Percentiles rank a stretch among this genome's conserved stretches.
Conservation (phyloP, 2,113 vertebrate genomes). For the Anser cygnoides region DNA sequence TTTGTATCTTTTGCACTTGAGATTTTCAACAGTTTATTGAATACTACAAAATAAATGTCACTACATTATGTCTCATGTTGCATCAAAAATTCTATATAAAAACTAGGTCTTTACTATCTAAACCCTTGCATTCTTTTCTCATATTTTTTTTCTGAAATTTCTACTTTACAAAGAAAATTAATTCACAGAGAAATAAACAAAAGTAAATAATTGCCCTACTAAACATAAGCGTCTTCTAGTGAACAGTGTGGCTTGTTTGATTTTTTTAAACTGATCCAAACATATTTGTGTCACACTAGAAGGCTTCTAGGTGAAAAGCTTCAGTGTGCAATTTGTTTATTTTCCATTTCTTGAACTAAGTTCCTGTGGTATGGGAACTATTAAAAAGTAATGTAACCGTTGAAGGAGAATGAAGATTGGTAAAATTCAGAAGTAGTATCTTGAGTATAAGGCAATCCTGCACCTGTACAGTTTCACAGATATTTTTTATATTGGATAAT, state of each 20-base stretch:
- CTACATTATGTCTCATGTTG: background rate
- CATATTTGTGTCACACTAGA: background rate
- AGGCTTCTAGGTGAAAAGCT: slow-evolving; percentile 19
- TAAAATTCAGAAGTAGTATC: background rate
- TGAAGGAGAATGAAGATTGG: slow-evolving; percentile 25
- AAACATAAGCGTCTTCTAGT: background rate
- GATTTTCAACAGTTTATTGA: background rate
- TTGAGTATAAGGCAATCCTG: background rate
- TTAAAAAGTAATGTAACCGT: slow-evolving; percentile 29
- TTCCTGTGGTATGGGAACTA: slow-evolving; percentile 18
- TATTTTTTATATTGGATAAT: background rate
- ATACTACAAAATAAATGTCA: background rate
- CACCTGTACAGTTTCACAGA: slow-evolving; percentile 26
- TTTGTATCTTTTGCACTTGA: background rate
- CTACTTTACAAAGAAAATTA: background rate
- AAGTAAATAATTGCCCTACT: background rate
- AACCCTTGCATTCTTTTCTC: background rate
- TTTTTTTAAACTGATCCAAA: background rate
- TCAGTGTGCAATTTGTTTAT: slow-evolving; percentile 4
- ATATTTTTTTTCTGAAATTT: background rate
- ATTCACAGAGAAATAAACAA: background rate
- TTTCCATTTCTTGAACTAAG: background rate
- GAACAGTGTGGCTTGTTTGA: background rate
- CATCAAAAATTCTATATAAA: background rate
- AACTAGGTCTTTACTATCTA: background rate